These are phyloP conservation scores for Allolobophora icterica DNA, from an alignment of 2,888 invertebrate genomes.

Conservation along the genomic window DNA sequence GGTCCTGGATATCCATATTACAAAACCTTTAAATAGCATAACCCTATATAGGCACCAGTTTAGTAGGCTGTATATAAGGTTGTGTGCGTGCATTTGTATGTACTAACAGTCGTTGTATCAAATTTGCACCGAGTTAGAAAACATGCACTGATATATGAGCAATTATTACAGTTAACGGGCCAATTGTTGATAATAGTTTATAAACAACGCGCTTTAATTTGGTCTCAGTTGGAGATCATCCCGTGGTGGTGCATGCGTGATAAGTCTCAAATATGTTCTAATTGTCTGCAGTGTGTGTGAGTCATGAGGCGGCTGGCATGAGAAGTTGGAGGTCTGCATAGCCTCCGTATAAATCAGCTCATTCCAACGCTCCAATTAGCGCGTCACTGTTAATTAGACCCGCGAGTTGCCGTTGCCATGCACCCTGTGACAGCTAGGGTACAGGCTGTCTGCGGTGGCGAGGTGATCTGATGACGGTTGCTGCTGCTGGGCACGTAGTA, in stretches of 20 bases:
- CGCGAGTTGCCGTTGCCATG: neutral
- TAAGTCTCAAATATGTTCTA: neutral
- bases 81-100: neutral
- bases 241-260: neutral
- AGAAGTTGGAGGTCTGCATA: neutral
- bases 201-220: neutral
- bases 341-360: neutral
- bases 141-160: neutral
- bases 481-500: neutral
- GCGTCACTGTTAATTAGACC: neutral
- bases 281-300: neutral
- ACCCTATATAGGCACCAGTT: neutral
- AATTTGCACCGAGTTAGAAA: neutral
- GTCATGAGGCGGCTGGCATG: neutral
- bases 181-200: neutral
- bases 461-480: neutral
- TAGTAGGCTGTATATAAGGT: neutral
- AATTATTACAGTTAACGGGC: neutral
- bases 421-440: neutral
- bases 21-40: neutral
- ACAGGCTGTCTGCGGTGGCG: neutral
- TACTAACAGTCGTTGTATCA: neutral
- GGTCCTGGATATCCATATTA: neutral
- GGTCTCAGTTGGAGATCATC: neutral
- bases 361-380: neutral